These are phyloP conservation scores for Porites lobata DNA, from an alignment of 92 coral and sea anemone species.

Conservation along the genomic window DNA sequence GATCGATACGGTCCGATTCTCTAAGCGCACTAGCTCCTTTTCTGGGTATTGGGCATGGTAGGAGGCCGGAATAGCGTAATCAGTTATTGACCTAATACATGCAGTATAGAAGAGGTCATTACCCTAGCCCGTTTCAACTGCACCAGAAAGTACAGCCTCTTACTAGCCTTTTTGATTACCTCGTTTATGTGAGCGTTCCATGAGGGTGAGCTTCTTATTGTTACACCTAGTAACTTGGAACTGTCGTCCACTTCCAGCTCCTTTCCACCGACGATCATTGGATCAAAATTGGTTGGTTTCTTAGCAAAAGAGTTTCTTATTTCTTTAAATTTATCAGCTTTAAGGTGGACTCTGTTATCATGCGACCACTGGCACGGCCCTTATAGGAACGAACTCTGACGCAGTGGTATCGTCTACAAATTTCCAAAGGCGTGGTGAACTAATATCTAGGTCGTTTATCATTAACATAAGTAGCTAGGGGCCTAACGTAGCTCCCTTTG, in stretches of 20 bases:
- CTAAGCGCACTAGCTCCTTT: slow-evolving; percentile 52
- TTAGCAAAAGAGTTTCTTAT: not conserved
- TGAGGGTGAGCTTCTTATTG: not conserved
- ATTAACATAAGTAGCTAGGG: not conserved
- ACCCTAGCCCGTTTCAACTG: no score
- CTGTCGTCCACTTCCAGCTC: slow-evolving; percentile 1
- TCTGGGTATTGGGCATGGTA: slow-evolving; percentile 36
- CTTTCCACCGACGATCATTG: slow-evolving; percentile 26
- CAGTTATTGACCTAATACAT: not conserved
- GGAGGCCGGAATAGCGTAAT: slow-evolving; percentile 38
- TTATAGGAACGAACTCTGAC: not conserved
- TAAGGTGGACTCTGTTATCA: not conserved
- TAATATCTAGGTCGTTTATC: not conserved
- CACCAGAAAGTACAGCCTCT: not conserved
- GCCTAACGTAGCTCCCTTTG: not conserved
- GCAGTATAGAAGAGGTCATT: not conserved
- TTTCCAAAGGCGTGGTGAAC: not conserved
- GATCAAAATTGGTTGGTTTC: slow-evolving; percentile 4
- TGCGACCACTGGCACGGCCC: not conserved
- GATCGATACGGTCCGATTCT: slow-evolving; percentile 61
- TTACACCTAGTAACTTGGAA: slow-evolving; percentile 11
- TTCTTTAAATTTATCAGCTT: slow-evolving; percentile 1
- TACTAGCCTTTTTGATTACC: not conserved
- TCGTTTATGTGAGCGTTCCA: slow-evolving; percentile 15
- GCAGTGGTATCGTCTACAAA: not conserved